phyloP scores from a whole-genome alignment of 2,888 invertebrate species.

The Epistrophe eligans region DNA sequence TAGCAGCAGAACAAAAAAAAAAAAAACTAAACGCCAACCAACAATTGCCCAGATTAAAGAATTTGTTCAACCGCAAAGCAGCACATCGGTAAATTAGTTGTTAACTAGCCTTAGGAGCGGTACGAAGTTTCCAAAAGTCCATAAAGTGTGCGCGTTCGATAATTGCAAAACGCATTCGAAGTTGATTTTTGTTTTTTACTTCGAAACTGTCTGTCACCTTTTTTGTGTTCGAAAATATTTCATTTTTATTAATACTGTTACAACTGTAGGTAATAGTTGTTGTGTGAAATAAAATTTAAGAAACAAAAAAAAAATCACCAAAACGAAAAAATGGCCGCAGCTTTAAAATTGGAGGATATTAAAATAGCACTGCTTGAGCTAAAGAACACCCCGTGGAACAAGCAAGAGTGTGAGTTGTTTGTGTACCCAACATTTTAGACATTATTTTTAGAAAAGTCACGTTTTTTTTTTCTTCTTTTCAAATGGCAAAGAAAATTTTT shows the following conservation, averaged over 20 bases:
- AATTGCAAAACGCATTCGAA: slow-evolving; percentile 24
- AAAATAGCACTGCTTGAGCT: slow-evolving; percentile 60
- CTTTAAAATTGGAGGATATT: slow-evolving; percentile 69
- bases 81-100: slow-evolving; percentile 53
- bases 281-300: slow-evolving; percentile 8
- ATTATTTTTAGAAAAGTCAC: slow-evolving; percentile 64
- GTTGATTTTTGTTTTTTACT: slow-evolving; percentile 10
- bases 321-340: slow-evolving; percentile 62
- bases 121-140: slow-evolving; percentile 54
- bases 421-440: not conserved
- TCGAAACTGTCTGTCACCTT: slow-evolving; percentile 17
- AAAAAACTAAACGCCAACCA: slow-evolving; percentile 12
- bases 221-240: slow-evolving; percentile 28
- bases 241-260: not conserved
- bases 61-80: slow-evolving; percentile 29
- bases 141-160: slow-evolving; percentile 36
- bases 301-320: not conserved
- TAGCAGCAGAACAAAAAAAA: slow-evolving; percentile 5
- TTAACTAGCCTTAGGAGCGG: slow-evolving; percentile 61
- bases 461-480: slow-evolving; percentile 40
- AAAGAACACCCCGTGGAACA: slow-evolving; percentile 69
- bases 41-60: slow-evolving; percentile 41
- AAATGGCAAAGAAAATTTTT: slow-evolving; percentile 24
- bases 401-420: slow-evolving; percentile 62
- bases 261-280: slow-evolving; percentile 24